Evolutionary conservation across 2,797 vertebrate species (phyloP).

Genomic region (Lemur catta): DNA sequence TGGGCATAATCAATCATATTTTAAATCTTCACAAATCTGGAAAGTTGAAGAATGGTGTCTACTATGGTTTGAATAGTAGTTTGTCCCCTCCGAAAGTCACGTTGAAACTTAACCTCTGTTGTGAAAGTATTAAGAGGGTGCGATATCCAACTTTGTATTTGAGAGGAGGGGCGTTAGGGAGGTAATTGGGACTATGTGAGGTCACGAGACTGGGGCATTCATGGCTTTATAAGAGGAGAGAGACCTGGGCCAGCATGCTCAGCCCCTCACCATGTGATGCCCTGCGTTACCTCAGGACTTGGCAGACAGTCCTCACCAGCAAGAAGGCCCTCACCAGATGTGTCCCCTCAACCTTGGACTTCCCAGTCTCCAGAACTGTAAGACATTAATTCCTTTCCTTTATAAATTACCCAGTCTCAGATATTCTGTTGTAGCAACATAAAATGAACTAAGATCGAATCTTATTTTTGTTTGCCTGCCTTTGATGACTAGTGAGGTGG

Average conservation of each 20-base stretch:
- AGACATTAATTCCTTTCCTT: not conserved
- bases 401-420: not conserved
- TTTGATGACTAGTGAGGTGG: not conserved
- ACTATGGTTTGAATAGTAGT: not conserved
- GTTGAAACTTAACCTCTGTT: not conserved
- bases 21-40: not conserved
- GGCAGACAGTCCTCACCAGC: not conserved
- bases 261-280: not conserved
- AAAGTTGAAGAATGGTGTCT: not conserved
- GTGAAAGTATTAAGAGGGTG: not conserved
- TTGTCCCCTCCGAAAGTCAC: not conserved
- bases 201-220: not conserved
- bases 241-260: not conserved
- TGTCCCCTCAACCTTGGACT: not conserved
- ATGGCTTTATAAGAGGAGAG: not conserved
- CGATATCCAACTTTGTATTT: not conserved
- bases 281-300: not conserved
- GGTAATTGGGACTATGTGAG: not conserved
- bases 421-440: not conserved
- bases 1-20: not conserved
- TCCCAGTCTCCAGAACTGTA: not conserved
- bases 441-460: not conserved
- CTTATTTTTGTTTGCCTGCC: constrained; percentile 14
- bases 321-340: not conserved
- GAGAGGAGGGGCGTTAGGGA: not conserved